Evolutionary conservation across 2,113 vertebrate species (phyloP), one percentile per base, ranked within the genome.

Genomic region (Narcine bancroftii): DNA sequence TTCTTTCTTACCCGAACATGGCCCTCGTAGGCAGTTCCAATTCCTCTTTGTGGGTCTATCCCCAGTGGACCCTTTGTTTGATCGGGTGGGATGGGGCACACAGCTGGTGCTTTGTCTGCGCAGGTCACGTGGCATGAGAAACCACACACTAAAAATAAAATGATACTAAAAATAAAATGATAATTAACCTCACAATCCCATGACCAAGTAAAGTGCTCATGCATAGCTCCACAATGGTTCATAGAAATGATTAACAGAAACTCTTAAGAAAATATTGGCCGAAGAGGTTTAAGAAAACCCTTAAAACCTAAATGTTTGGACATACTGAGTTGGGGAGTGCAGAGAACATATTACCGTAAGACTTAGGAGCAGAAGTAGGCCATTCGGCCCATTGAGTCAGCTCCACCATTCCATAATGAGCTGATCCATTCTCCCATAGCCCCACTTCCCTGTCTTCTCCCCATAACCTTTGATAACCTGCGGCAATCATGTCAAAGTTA

Each of bases 81-180:
- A 19, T 99, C 98, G 1, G 97, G 97, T 93, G 98, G 98, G 65
- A 99, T 97, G 1, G 99, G 99, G 94, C 99, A 99, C 1, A 98
- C 95, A 0, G 98, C 97, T 0, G 99, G 98, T 92, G 98, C 99
- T 94, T 99, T 99, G 95, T 99, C 99, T 81, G 98, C 99, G 95
- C 99, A 99, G 0, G 98, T 99, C 93, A 99, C 99, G 0, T 99
- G 99, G 95, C 98, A 99, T 24, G 98, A 99, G 95, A 99, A 99
- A 92, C 97, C 98, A 95, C 99, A 99, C 3, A 97, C 98, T 99
- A 92, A n/a, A 94, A 15, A 39, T n/a, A n/a, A n/a, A n/a, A n/a
- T n/a, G n/a, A n/a, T n/a, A n/a, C n/a, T n/a, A n/a, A 11, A 92
- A 92, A 69, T 24, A 71, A 65, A 50, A 72, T 4, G 7, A 47